Conservation (phyloP, 2,113 vertebrate species). For the Pteruthius melanotis region DNA sequence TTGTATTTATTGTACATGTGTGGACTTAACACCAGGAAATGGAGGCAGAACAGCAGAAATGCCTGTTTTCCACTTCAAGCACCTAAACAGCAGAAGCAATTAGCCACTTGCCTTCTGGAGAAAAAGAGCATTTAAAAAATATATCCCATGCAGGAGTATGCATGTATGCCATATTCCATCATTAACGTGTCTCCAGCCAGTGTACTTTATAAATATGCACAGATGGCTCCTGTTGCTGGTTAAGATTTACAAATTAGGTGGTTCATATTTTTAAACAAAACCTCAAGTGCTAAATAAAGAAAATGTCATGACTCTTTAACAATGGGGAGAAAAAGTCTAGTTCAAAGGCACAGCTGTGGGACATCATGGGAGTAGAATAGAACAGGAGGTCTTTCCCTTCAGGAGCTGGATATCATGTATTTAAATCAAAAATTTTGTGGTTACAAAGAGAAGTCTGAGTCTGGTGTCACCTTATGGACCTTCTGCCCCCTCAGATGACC, state of each 20-base stretch:
- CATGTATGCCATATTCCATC: background rate
- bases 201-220: background rate
- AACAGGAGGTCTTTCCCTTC: background rate
- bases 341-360: constrained; percentile 25
- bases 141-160: background rate
- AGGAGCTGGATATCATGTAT: background rate
- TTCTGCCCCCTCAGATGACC: background rate
- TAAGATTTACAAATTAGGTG: constrained; percentile 13
- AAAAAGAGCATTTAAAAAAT: background rate
- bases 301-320: constrained; percentile 1
- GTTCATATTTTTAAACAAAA: constrained; percentile 31
- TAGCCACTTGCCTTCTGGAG: background rate
- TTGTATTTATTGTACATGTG: background rate
- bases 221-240: constrained; percentile 20
- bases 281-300: constrained; percentile 21
- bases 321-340: background rate
- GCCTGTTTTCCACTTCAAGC: background rate
- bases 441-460: background rate
- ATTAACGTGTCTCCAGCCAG: background rate
- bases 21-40: background rate
- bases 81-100: background rate
- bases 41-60: background rate
- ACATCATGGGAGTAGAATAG: background rate
- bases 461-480: background rate
- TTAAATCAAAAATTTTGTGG: background rate